Base-by-base conservation (phyloP, 2,113 vertebrate genomes). In the Promerops cafer region DNA sequence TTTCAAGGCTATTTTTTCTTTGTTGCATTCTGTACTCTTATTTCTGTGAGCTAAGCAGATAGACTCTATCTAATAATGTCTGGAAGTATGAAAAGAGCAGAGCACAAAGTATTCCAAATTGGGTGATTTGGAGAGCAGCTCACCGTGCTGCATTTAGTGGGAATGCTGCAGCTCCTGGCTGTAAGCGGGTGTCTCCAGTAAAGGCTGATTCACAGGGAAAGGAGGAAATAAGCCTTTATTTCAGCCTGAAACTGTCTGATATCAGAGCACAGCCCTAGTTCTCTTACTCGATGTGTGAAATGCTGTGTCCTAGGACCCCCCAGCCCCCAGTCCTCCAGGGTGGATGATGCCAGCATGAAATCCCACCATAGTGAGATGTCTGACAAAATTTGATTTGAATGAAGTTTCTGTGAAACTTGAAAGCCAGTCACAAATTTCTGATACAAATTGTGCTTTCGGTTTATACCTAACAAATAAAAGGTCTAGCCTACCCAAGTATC, bases 221-320 rank as follows among this genome's bases (percentile, higher is more conserved):
- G 24, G 15, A 60, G 23, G 30, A 94, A 89, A 44, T 7, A 44
- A 27, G 11, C 5, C 3, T 81, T 81, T 52, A 37, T 65, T 87
- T 60, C 2, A 1, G 7, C 31, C n/a, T 61, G 54, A 61, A 72
- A 23, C 5, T 13, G 11, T 23, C 37, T 44, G 11, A 6, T 69
- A 28, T 7, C 45, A 69, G 49, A 37, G 44, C n/a, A 60, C 13
- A 37, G 4, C 10, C 16, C 9, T 18, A 10, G 2, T 11, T 23
- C 10, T 9, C 45, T n/a, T 5, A 28, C 2, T 63, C 1, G 0
- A 22, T 9, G 13, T 49, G 45, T 65, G 45, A 68, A 60, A 42
- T 5, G 1, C 22, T 35, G 5, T 2, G 2, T 26, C 13, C 23
- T 20, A 22, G 18, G 6, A 12, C 4, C 4, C 8, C 26, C 8